Evolutionary conservation across 2,888 invertebrate species (phyloP), one percentile per base, ranked within the genome.

Genomic region (Synanthedon andrenaeformis): DNA sequence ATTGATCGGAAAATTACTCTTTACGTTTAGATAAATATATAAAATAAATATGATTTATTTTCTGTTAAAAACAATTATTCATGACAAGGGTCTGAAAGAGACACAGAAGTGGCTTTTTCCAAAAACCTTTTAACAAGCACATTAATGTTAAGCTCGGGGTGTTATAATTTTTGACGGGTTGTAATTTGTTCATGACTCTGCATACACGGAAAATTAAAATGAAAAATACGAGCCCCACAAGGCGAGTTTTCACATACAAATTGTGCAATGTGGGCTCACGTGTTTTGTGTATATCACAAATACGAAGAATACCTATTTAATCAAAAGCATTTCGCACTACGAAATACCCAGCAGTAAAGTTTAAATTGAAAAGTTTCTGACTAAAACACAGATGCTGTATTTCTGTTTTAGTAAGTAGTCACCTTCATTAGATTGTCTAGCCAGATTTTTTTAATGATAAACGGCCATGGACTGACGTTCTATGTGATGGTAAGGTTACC

Each of bases 341-440:
- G 6, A 42, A 13, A n/a, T 23, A 42, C n/a, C 42, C 42, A 42
- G 51, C 52, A 48, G 51, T 53, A 58, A 76, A 73, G 64, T 76
- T 79, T 76, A 74, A 79, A 80, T 79, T 75, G 72, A 76, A 81
- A 79, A 80, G 77, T 80, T 80, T 67, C 60, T 74, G 71, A 76
- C 71, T 64, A 63, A 65, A 23, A 74, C 71, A 71, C 76, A 70
- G 74, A 66, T 61, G 69, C 66, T 56, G 58, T 62, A 70, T 23
- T 23, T 23, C 5, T 23, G 23, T 5, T 23, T 23, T 23, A 23
- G 23, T 23, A 23, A 23, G 23, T 23, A 23, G 19, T 23, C 23
- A 23, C 23, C 23, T 23, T 5, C 5, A 74, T 67, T 74, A 69
- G 75, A 76, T 73, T 74, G 72, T 72, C 67, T 62, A 71, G 67